phyloP scores from a whole-genome alignment of 2,113 vertebrate genomes.

The Colossoma macropomum region DNA sequence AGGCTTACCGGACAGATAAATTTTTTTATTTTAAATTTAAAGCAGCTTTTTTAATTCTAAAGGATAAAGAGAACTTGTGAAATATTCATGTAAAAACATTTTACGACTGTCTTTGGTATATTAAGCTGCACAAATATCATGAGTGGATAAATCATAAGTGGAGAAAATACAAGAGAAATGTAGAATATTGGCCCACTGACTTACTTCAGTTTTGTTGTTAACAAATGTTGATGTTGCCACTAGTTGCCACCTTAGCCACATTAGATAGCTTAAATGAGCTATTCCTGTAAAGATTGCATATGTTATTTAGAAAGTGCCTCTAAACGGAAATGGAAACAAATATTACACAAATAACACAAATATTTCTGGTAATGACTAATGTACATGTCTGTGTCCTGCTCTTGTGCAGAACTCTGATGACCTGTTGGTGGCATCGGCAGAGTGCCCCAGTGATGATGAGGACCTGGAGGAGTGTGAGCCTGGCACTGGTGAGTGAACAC shows the following conservation, averaged over 20 bases:
- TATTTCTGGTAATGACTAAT: not conserved
- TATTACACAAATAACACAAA: not conserved
- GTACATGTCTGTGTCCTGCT: not conserved
- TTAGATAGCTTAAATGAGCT: not conserved
- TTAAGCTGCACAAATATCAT: not conserved
- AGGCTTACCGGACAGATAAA: too few relatives aligned
- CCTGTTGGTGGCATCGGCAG: slow-evolving; percentile 91
- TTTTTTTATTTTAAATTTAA: too few relatives aligned
- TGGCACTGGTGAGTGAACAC: slow-evolving; percentile 87
- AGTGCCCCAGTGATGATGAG: slow-evolving; percentile 95
- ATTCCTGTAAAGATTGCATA: not conserved
- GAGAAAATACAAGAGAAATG: too few relatives aligned
- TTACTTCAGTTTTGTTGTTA: not conserved
- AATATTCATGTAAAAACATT: not conserved
- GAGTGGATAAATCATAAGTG: too few relatives aligned
- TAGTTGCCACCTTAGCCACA: not conserved
- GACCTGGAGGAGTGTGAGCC: slow-evolving; percentile 95
- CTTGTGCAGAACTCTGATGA: slow-evolving; percentile 90
- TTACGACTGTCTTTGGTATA: not conserved
- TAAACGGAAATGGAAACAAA: too few relatives aligned
- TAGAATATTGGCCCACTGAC: too few relatives aligned
- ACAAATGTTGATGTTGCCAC: not conserved
- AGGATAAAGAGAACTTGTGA: too few relatives aligned
- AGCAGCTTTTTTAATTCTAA: not conserved
- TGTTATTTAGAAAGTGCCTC: too few relatives aligned